Evolutionary conservation across 2,113 vertebrate genomes (phyloP).

Genomic region (Thalassarche chlororhynchos): DNA sequence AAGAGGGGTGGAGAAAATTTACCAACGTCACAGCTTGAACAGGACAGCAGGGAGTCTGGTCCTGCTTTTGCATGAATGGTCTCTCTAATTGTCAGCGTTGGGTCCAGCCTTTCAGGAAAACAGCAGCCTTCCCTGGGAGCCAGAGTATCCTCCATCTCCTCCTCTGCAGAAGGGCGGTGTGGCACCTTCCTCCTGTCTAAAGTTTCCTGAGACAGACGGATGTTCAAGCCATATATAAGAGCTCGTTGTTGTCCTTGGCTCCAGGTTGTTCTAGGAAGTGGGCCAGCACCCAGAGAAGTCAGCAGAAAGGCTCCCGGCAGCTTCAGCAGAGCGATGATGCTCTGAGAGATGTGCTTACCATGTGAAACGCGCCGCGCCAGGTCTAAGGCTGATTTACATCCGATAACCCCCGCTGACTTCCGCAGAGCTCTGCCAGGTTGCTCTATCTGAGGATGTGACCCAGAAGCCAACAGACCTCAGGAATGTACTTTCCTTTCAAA

Average conservation of each 20-base stretch:
- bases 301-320: neutral
- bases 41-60: neutral
- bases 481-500: neutral
- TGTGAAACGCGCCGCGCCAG: fast-evolving
- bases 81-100: neutral
- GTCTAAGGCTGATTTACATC: neutral
- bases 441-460: neutral
- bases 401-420: neutral
- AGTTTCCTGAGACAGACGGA: neutral
- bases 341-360: neutral
- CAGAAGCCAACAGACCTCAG: neutral
- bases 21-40: fast-evolving
- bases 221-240: neutral
- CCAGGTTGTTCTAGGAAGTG: neutral
- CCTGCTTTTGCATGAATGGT: neutral
- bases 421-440: neutral
- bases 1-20: neutral
- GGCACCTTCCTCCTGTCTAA: neutral
- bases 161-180: neutral
- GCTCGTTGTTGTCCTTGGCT: neutral
- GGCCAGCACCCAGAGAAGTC: neutral
- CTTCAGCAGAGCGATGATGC: neutral
- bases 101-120: neutral
- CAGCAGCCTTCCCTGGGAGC: neutral
- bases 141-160: neutral